Percentiles rank a stretch among this genome's conserved stretches.
Conservation (phyloP, 2,797 vertebrate genomes). For the Thamnophis elegans region DNA sequence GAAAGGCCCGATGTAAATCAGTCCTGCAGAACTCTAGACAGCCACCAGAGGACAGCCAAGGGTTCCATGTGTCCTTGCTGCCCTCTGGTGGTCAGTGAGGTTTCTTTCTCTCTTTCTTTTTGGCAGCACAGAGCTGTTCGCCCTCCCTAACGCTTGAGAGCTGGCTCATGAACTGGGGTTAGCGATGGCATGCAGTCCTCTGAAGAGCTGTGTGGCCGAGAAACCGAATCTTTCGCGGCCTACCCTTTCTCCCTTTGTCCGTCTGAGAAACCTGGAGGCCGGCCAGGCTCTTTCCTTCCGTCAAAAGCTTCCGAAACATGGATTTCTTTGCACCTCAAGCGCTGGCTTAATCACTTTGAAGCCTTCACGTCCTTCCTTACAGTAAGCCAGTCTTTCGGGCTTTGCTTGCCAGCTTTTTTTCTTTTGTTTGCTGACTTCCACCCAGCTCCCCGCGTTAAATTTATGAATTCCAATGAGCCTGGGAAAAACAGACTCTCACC, state of each 20-base stretch:
- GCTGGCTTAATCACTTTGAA: background rate
- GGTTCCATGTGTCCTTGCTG: background rate
- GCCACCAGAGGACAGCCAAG: background rate
- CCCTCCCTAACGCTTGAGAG: no score
- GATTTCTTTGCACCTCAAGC: background rate
- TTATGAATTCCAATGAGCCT: constrained; percentile 21
- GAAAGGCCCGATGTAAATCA: background rate
- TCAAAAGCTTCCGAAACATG: constrained; percentile 28
- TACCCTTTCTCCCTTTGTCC: background rate
- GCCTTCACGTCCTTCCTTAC: background rate
- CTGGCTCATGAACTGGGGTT: background rate
- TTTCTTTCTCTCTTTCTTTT: background rate
- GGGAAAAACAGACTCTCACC: background rate
- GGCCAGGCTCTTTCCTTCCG: constrained; percentile 2
- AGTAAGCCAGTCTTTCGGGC: background rate
- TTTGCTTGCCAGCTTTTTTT: background rate
- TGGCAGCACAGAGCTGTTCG: background rate
- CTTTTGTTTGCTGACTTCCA: constrained; percentile 3
- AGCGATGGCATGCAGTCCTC: background rate
- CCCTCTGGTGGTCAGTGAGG: background rate
- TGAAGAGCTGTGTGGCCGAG: background rate
- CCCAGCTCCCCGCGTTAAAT: constrained; percentile 2
- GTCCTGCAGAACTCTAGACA: background rate
- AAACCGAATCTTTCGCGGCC: background rate
- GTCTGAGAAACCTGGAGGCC: background rate